Evolutionary conservation across 1,140 invertebrate genomes (phyloP).

Genomic region (Micrasema longulum): DNA sequence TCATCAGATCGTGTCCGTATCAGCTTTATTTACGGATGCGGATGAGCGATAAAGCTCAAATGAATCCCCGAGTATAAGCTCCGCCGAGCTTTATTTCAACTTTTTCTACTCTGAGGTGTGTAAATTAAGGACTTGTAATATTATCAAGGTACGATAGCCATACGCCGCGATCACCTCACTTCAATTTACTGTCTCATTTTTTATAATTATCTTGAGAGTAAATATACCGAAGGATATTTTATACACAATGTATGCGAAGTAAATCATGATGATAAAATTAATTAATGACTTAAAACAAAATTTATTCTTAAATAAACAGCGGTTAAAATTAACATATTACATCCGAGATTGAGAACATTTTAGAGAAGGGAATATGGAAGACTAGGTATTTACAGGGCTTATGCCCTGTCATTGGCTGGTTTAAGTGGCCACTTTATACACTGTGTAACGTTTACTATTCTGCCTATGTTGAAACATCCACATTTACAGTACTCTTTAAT

Average conservation of each 20-base stretch:
- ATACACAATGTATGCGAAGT: no score
- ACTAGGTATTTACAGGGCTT: no score
- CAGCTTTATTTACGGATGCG: constrained; percentile 40
- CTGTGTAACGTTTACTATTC: no score
- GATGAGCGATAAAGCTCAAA: constrained; percentile 36
- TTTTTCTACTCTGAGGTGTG: constrained; percentile 27
- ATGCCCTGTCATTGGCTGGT: no score
- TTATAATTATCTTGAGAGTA: constrained; percentile 1
- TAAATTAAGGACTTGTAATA: constrained; percentile 17
- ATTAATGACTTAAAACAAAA: not conserved
- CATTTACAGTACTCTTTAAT: no score
- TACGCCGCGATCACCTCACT: not conserved
- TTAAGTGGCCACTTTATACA: no score
- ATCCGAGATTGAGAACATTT: no score
- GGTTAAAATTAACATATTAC: no score
- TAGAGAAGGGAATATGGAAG: no score
- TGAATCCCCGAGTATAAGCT: constrained; percentile 28
- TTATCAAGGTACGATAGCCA: constrained; percentile 15
- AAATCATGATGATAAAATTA: no score
- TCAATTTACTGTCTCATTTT: not conserved
- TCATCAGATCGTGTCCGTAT: constrained; percentile 38
- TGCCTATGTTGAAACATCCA: no score
- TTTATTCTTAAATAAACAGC: constrained; percentile 5
- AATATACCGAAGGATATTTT: not conserved
- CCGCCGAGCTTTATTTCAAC: constrained; percentile 17